A percentile compares a stretch with the other conserved stretches of the same genome.
Evolutionary conservation across 2,113 vertebrate genomes (phyloP).

Genomic region (Dicrurus megarhynchus): DNA sequence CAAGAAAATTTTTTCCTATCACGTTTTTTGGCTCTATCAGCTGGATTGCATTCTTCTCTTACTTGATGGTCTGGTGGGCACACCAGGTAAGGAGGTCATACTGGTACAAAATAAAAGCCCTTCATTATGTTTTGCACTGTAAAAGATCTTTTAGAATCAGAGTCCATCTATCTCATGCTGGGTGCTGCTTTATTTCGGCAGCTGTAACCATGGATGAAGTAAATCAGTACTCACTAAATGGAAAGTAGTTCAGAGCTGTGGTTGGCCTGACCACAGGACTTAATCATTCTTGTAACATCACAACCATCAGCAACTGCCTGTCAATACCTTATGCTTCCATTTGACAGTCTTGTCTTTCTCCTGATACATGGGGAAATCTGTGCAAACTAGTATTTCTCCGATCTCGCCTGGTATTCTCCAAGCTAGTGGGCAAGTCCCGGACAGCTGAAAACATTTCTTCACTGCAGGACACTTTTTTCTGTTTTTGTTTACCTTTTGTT

Average conservation of each 20-base stretch:
- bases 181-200: background rate
- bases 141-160: background rate
- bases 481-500: background rate
- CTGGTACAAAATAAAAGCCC: background rate
- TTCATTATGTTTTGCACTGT: background rate
- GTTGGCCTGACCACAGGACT: background rate
- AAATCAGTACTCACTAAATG: background rate
- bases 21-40: constrained; percentile 90
- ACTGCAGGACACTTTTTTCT: background rate
- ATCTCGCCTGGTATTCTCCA: background rate
- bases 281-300: background rate
- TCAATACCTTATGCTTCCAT: background rate
- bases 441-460: background rate
- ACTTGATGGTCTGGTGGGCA: constrained; percentile 99
- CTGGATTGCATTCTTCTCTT: constrained; percentile 95
- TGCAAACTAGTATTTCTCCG: background rate
- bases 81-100: constrained; percentile 86
- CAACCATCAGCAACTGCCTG: background rate
- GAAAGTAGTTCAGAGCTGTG: background rate
- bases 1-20: constrained; percentile 86
- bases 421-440: background rate
- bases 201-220: background rate
- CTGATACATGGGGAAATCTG: background rate
- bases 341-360: background rate
- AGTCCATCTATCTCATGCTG: background rate